Conservation (phyloP, 2,797 vertebrate genomes). For the Distichodus sexfasciatus region DNA sequence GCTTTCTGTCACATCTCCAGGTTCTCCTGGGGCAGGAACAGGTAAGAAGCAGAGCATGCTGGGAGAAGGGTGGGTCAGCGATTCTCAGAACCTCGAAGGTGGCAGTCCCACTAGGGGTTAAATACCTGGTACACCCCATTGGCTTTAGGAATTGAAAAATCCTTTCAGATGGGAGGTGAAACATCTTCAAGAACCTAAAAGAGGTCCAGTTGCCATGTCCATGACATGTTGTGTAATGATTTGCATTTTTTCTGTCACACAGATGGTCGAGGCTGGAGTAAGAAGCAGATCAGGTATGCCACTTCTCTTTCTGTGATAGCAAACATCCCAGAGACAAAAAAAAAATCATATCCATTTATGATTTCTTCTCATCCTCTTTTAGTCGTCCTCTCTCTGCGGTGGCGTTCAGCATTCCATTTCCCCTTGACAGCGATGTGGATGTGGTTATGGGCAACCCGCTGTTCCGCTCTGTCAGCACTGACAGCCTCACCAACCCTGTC, state of each 20-base stretch:
- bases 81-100: too few relatives aligned
- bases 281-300: constrained; percentile 85
- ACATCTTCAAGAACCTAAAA: too few relatives aligned
- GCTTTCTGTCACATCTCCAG: constrained; percentile 72
- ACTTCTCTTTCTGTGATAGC: constrained; percentile 26
- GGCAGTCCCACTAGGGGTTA: too few relatives aligned
- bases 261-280: constrained; percentile 85
- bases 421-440: constrained; percentile 94
- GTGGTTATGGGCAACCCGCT: constrained; percentile 92
- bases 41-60: constrained; percentile 58
- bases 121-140: too few relatives aligned
- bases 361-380: constrained; percentile 33
- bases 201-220: background rate
- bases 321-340: too few relatives aligned
- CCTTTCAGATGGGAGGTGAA: too few relatives aligned
- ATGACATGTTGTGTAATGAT: background rate
- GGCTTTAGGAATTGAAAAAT: too few relatives aligned
- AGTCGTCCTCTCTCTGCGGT: constrained; percentile 85
- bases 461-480: constrained; percentile 84
- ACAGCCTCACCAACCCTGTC: constrained; percentile 73
- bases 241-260: constrained; percentile 51
- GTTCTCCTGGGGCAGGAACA: constrained; percentile 73
- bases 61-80: too few relatives aligned
- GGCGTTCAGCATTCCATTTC: constrained; percentile 93
- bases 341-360: too few relatives aligned